Base-by-base conservation (phyloP, 2,797 vertebrate genomes). In the Novumbra hubbsi region DNA sequence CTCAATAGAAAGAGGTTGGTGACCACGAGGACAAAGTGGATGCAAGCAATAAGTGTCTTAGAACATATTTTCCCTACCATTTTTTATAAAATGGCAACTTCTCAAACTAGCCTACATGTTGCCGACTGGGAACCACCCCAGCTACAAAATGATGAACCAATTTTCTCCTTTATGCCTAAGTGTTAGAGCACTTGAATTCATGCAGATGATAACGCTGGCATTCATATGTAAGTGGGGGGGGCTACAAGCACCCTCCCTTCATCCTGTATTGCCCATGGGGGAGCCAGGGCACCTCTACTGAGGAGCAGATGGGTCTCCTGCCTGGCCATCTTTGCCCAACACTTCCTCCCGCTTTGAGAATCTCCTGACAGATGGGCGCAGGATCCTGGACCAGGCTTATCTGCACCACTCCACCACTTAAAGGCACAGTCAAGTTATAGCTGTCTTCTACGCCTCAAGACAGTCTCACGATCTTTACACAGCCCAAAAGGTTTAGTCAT, bases 361-460 rank as follows among this genome's bases (percentile, higher is more conserved):
- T 89, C 89, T 90, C 88, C 86, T 85, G 88, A 92, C 92, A 93
- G 92, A 93, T 93, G 92, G 92, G 88, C 87, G 87, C 86, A 79
- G 88, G 89, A 92, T 92, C 90, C 89, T 88, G 90, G 92, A 89
- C 90, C 90, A 80, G 82, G 89, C 91, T 93, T 91, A 92, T 93
- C 91, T 92, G 89, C 88, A 89, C 79, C 86, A 85, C 88, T 88
- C 89, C 88, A 90, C 85, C 88, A 88, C 89, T 91, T 92, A 92
- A 93, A 92, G 88, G 88, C 81, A 81, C 90, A 91, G 91, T 72
- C 83, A 84, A 88, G 79, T 38, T 76, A 71, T 60, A 27, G 3
- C 14, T 49, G 24, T 49, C 48, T 76, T 71, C 82, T 83, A 67
- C 76, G 65, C 76, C 86, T 86, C 75, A 60, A 69, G n/a, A 30